These are phyloP conservation scores for Euclidia mi DNA, from an alignment of 2,888 invertebrate genomes.

Conservation along the genomic window DNA sequence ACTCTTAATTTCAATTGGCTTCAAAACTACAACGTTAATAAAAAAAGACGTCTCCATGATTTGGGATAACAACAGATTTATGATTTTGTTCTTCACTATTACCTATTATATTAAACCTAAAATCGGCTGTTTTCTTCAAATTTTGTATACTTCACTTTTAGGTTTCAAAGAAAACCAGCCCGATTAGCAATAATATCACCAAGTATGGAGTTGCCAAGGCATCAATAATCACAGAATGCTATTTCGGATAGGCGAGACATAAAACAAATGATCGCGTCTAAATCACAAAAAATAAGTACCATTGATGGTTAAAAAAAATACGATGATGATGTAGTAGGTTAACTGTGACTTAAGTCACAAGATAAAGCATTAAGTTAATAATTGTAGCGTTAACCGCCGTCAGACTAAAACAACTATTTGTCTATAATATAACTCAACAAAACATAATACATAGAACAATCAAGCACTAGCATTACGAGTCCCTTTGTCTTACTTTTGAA, in stretches of 20 bases:
- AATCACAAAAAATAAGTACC: conserved; percentile 58
- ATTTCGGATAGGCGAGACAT: conserved; percentile 64
- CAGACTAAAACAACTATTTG: conserved; percentile 56
- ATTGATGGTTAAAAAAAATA: conserved; percentile 34
- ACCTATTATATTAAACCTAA: conserved; percentile 55
- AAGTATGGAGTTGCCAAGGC: conserved; percentile 77
- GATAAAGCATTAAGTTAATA: conserved; percentile 58
- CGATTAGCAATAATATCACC: conserved; percentile 71
- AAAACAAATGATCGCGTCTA: conserved; percentile 32
- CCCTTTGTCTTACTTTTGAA: conserved; percentile 64
- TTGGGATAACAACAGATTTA: conserved; percentile 56
- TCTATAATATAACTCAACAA: conserved; percentile 67
- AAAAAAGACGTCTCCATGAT: conserved; percentile 33
- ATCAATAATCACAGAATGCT: conserved; percentile 82
- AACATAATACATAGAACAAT: conserved; percentile 57
- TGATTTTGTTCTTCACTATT: conserved; percentile 46
- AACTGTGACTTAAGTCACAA: conserved; percentile 42
- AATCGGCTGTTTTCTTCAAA: conserved; percentile 60
- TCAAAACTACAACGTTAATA: conserved; percentile 45
- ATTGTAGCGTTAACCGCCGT: conserved; percentile 55
- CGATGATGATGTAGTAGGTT: conserved; percentile 24
- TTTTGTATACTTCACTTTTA: conserved; percentile 46
- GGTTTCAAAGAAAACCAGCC: conserved; percentile 64
- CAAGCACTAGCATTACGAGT: conserved; percentile 75
- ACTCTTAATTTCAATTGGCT: conserved; percentile 40